Conservation (phyloP, 2,888 invertebrate genomes). For the Taenaris catops region DNA sequence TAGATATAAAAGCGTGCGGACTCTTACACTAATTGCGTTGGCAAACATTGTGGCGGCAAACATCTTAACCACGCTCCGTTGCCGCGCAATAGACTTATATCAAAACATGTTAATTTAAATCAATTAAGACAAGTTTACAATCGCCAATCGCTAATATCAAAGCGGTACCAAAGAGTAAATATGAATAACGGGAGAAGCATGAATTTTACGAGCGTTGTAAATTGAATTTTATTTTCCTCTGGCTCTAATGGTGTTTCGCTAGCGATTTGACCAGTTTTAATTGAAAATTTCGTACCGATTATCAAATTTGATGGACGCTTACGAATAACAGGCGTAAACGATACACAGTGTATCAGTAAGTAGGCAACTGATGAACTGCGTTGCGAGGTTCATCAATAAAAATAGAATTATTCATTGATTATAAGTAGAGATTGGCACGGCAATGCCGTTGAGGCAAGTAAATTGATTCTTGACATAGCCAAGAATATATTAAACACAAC, state of each 20-base stretch:
- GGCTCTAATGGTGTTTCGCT: conserved; percentile 14
- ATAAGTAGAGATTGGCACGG: no score
- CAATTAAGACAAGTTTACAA: conserved; percentile 34
- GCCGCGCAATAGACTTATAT: conserved; percentile 40
- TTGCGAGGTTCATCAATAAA: no score
- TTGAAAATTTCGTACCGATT: conserved; percentile 8
- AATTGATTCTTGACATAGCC: no score
- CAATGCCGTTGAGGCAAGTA: no score
- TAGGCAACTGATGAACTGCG: no score
- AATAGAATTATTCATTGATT: no score
- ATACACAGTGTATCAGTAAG: no score
- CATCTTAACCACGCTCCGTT: conserved; percentile 44
- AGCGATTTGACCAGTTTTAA: conserved; percentile 11
- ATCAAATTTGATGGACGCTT: conserved; percentile 11
- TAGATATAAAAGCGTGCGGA: not conserved
- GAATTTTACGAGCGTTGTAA: conserved; percentile 21
- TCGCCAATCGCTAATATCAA: conserved; percentile 22
- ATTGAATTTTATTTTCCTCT: conserved; percentile 22
- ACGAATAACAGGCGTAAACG: no score
- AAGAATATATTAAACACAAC: no score
- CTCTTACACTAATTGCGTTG: conserved; percentile 34
- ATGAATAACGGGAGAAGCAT: conserved; percentile 15
- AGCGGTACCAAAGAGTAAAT: conserved; percentile 21
- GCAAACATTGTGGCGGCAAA: conserved; percentile 46
- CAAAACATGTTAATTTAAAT: conserved; percentile 48